phyloP scores from a whole-genome alignment of 2,888 invertebrate species.

The Noctuana brunneofusca region DNA sequence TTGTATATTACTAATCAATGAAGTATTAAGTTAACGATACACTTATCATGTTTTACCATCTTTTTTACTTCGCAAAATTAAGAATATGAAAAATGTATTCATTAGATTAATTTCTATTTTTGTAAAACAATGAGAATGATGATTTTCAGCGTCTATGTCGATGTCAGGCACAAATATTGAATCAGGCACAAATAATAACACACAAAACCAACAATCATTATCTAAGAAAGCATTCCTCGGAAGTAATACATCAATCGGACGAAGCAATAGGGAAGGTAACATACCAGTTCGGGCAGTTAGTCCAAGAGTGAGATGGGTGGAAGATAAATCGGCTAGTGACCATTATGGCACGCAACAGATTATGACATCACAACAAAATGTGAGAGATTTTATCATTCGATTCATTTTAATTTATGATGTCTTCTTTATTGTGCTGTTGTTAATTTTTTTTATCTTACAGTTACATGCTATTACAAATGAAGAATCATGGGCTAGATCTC shows the following conservation, averaged over 20 bases:
- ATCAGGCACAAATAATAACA: conserved; percentile 71
- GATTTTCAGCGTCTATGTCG: conserved; percentile 86
- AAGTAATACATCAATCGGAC: conserved; percentile 78
- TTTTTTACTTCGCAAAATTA: conserved; percentile 26
- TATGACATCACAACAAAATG: conserved; percentile 75
- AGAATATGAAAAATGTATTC: not conserved
- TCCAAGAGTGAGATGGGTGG: conserved; percentile 78
- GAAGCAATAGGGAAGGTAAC: conserved; percentile 71
- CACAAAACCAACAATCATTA: conserved; percentile 72
- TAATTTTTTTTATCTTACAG: conserved; percentile 42
- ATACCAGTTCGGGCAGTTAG: conserved; percentile 80
- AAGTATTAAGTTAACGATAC: conserved; percentile 42
- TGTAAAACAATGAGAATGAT: not conserved
- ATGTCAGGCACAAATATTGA: conserved; percentile 85
- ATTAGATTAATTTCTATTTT: not conserved
- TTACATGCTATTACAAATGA: conserved; percentile 61
- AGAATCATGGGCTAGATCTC: conserved; percentile 74
- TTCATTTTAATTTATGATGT: not conserved
- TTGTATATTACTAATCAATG: conserved; percentile 50
- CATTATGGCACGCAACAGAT: conserved; percentile 71
- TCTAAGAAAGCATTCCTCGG: conserved; percentile 79
- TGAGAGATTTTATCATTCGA: conserved; percentile 51
- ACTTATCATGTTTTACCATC: conserved; percentile 68
- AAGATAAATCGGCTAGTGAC: conserved; percentile 69
- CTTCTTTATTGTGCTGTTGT: not conserved